A percentile compares a stretch with the other conserved stretches of the same genome.
Evolutionary conservation across 2,888 invertebrate genomes (phyloP).

Genomic region (Syrphus vitripennis): DNA sequence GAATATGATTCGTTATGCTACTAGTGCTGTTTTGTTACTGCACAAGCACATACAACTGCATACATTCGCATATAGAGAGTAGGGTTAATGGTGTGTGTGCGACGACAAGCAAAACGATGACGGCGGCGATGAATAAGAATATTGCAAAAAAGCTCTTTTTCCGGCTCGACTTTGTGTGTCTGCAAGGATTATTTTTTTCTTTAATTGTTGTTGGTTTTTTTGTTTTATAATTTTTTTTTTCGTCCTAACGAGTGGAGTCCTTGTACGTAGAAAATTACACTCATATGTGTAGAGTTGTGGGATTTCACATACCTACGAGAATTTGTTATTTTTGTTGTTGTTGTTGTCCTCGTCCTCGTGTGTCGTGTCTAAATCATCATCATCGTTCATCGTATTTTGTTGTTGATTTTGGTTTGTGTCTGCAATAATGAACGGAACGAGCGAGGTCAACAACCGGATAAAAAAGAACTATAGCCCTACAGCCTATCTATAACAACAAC

Average conservation of each 20-base stretch:
- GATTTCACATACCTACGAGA: constrained; percentile 36
- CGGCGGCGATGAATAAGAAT: background rate
- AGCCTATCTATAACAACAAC: constrained; percentile 37
- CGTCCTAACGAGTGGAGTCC: constrained; percentile 37
- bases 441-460: constrained; percentile 68
- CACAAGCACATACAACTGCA: constrained; percentile 30
- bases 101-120: background rate
- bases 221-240: background rate
- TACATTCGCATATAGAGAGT: constrained; percentile 4
- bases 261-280: constrained; percentile 52
- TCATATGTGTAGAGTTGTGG: constrained; percentile 53
- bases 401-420: constrained; percentile 37
- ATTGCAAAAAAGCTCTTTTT: constrained; percentile 53
- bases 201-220: constrained; percentile 22
- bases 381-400: background rate
- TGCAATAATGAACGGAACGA: constrained; percentile 19
- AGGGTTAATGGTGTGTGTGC: constrained; percentile 32
- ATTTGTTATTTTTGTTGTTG: background rate
- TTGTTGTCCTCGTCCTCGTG: background rate
- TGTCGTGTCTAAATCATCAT: background rate
- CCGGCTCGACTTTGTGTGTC: constrained; percentile 27
- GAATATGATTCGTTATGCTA: constrained; percentile 58
- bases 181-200: constrained; percentile 62
- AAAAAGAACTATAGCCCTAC: constrained; percentile 52
- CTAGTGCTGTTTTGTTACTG: constrained; percentile 56